Evolutionary conservation across 2,888 invertebrate species (phyloP), one percentile per base, ranked within the genome.

Genomic region (Platycheirus rosarum): DNA sequence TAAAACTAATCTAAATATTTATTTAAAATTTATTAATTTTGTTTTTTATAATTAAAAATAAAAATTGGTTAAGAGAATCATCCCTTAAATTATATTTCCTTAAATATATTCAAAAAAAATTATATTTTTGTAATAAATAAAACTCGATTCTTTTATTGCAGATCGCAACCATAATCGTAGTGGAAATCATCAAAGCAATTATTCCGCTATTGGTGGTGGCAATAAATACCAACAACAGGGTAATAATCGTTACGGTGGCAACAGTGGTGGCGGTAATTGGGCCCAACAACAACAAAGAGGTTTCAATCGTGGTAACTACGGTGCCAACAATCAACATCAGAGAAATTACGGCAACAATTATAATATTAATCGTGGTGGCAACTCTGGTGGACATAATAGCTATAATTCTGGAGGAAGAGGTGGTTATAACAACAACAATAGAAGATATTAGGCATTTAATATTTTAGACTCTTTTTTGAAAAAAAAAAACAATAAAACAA

Each of bases 391-490:
- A 2, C 35, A 46, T 11, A 46, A 55, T 16, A 69, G 69, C 2
- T 48, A 62, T 35, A 48, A 49, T 11, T 37, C 62, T 0, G 68
- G 74, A 0, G 75, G 75, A 23, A 23, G 65, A 35, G 60, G 76
- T 53, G 80, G 80, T 18, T 71, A 73, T n/a, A 79, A 73, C n/a
- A 79, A 74, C 14, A 68, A 69, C 49, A 74, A 79, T 7, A 53
- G 66, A 35, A 70, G 80, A 46, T 80, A 70, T 18, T 80, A 80
- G 48, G 63, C 18, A 29, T 2, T 9, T 16, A 29, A 46, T 14
- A 16, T 11, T 6, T 6, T 11, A 66, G 23, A 14, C 16, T 48
- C n/a, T n/a, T n/a, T 3, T 26, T 16, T n/a, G n/a, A n/a, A n/a
- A n/a, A n/a, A n/a, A n/a, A n/a, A n/a, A n/a, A n/a, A n/a, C n/a